Evolutionary conservation across 2,113 vertebrate genomes (phyloP).

Genomic region (Austrofundulus limnaeus): DNA sequence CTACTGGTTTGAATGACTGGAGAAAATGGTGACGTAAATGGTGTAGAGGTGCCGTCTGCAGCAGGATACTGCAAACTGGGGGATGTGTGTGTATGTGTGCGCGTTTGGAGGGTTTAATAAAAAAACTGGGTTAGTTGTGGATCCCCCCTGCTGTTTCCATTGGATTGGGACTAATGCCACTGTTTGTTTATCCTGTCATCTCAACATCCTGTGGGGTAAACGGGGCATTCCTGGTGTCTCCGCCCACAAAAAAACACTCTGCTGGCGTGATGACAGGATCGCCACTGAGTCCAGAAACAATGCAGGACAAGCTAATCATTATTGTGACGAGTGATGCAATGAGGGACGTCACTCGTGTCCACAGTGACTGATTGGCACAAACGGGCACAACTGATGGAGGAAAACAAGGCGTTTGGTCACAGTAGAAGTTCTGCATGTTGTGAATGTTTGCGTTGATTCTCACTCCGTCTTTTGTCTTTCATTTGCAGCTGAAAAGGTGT

Average conservation of each 20-base stretch:
- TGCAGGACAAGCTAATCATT: constrained; percentile 36
- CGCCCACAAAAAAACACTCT: constrained; percentile 3
- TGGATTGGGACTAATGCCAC: constrained; percentile 46
- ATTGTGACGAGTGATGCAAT: constrained; percentile 40
- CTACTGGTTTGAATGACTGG: background rate
- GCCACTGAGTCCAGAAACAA: constrained; percentile 8
- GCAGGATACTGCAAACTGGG: constrained; percentile 42
- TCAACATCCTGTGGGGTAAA: constrained; percentile 43
- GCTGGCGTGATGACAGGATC: constrained; percentile 31
- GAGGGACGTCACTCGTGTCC: constrained; percentile 28
- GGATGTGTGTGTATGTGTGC: constrained; percentile 32
- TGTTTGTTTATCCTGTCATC: constrained; percentile 42
- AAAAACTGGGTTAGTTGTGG: constrained; percentile 59
- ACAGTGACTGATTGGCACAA: background rate
- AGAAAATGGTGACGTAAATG: constrained; percentile 30
- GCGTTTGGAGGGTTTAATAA: constrained; percentile 35
- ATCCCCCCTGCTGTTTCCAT: constrained; percentile 49
- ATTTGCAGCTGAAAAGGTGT: constrained; percentile 90
- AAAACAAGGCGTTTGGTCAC: constrained; percentile 17
- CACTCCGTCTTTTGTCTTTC: constrained; percentile 39
- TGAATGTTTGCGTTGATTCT: constrained; percentile 18
- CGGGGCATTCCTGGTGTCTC: constrained; percentile 46
- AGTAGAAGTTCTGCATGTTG: constrained; percentile 34
- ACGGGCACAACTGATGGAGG: constrained; percentile 14
- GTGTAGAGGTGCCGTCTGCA: constrained; percentile 28